Percentiles rank a stretch among this genome's conserved stretches.
Evolutionary conservation across 2,113 vertebrate genomes (phyloP).

Genomic region (Lepus americanus): DNA sequence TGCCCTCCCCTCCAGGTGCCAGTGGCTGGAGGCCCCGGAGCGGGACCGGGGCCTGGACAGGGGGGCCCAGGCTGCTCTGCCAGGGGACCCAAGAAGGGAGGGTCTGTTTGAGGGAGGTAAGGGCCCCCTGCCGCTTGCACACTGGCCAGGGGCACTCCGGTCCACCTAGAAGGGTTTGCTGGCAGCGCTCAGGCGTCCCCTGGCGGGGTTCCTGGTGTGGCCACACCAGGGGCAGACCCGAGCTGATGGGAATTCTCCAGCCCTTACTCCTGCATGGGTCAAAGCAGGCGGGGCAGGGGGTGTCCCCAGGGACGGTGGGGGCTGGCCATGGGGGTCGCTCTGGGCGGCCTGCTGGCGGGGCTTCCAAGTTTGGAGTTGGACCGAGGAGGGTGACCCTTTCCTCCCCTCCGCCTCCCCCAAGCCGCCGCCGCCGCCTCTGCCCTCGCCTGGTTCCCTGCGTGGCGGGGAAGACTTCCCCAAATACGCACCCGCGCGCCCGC

Average conservation of each 20-base stretch:
- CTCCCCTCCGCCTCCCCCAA: background rate
- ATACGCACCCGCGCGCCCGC: fast-evolving
- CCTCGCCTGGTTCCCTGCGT: fast-evolving
- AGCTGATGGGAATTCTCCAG: too few relatives aligned
- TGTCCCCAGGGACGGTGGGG: fast-evolving
- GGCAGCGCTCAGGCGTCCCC: background rate
- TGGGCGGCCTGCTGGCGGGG: background rate
- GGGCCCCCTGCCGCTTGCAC: too few relatives aligned
- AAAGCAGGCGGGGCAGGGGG: background rate
- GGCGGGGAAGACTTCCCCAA: background rate
- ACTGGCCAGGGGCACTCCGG: background rate
- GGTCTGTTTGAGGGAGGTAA: background rate
- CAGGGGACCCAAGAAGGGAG: background rate
- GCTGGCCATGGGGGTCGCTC: background rate
- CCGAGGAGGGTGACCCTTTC: too few relatives aligned
- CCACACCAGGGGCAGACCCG: background rate
- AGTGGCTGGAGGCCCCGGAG: background rate
- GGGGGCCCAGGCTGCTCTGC: background rate
- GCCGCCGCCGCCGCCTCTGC: background rate
- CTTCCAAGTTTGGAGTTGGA: background rate
- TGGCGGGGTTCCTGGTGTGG: background rate
- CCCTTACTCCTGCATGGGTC: too few relatives aligned
- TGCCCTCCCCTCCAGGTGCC: conserved; percentile 64
- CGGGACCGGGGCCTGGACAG: background rate
- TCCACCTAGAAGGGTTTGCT: background rate